A percentile compares a stretch with the other conserved stretches of the same genome.
Conservation (phyloP, 2,797 vertebrate species). For the Xyrichtys novacula region DNA sequence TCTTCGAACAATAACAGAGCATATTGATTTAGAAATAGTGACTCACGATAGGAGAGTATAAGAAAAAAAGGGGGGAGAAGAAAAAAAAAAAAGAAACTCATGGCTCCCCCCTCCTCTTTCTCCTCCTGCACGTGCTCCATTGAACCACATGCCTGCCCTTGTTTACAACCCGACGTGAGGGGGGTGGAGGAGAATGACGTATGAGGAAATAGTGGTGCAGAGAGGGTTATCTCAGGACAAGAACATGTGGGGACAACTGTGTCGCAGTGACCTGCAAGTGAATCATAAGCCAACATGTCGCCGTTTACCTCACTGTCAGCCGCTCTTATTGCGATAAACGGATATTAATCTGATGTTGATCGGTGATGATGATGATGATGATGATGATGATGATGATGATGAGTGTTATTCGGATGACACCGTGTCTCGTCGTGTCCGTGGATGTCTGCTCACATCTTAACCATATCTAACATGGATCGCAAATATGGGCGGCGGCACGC, state of each 20-base stretch:
- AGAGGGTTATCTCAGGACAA: slow-evolving; percentile 55
- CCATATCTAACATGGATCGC: slow-evolving; percentile 1
- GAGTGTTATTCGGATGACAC: not conserved
- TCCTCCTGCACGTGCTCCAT: slow-evolving; percentile 60
- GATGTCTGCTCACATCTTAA: slow-evolving; percentile 6
- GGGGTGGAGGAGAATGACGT: slow-evolving; percentile 62
- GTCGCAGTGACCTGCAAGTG: slow-evolving; percentile 76
- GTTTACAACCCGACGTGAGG: slow-evolving; percentile 73
- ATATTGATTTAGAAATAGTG: slow-evolving; percentile 36
- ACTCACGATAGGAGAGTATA: slow-evolving; percentile 20
- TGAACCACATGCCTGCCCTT: slow-evolving; percentile 73
- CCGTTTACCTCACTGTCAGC: not conserved
- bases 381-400: not conserved
- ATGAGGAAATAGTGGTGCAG: slow-evolving; percentile 66
- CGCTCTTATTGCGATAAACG: not conserved
- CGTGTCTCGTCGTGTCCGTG: not conserved
- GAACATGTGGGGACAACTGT: slow-evolving; percentile 69
- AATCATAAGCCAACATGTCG: slow-evolving; percentile 1
- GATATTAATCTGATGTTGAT: too few relatives aligned
- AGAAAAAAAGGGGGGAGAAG: not conserved
- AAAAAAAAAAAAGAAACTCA: too few relatives aligned
- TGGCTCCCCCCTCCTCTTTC: not conserved
- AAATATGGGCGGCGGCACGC: slow-evolving; percentile 44
- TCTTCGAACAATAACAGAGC: slow-evolving; percentile 32
- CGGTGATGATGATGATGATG: not conserved